phyloP scores from a whole-genome alignment of 2,797 vertebrate genomes.

The Syncerus caffer region DNA sequence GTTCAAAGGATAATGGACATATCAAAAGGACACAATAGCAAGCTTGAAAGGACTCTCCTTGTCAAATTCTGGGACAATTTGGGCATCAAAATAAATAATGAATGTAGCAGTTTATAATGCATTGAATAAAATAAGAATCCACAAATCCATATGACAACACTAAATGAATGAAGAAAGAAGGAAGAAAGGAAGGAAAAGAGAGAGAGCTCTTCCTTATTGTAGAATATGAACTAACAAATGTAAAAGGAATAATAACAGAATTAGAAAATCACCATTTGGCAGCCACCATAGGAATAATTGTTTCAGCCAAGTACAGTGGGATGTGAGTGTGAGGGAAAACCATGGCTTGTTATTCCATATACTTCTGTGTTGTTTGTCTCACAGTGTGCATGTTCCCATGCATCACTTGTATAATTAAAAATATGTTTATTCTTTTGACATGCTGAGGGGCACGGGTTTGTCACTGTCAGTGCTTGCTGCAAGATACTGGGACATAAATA shows the following conservation, averaged over 20 bases:
- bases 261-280: constrained; percentile 38
- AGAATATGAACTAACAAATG: background rate
- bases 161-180: background rate
- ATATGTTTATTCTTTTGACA: constrained; percentile 52
- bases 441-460: constrained; percentile 46
- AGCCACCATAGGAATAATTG: background rate
- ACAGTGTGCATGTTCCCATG: constrained; percentile 25
- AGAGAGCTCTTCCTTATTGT: background rate
- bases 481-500: constrained; percentile 52
- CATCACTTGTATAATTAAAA: constrained; percentile 53
- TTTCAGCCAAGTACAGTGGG: background rate
- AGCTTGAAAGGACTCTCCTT: background rate
- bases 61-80: background rate
- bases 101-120: background rate
- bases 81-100: constrained; percentile 30
- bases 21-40: constrained; percentile 1
- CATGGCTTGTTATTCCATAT: background rate
- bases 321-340: background rate
- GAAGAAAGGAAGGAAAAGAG: background rate
- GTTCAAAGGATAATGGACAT: background rate
- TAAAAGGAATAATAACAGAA: constrained; percentile 17
- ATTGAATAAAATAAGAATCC: constrained; percentile 30
- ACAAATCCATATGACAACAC: constrained; percentile 20
- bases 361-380: background rate
- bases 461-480: constrained; percentile 8